Evolutionary conservation across 2,888 invertebrate genomes (phyloP).

Genomic region (Pristionchus fissidentatus): DNA sequence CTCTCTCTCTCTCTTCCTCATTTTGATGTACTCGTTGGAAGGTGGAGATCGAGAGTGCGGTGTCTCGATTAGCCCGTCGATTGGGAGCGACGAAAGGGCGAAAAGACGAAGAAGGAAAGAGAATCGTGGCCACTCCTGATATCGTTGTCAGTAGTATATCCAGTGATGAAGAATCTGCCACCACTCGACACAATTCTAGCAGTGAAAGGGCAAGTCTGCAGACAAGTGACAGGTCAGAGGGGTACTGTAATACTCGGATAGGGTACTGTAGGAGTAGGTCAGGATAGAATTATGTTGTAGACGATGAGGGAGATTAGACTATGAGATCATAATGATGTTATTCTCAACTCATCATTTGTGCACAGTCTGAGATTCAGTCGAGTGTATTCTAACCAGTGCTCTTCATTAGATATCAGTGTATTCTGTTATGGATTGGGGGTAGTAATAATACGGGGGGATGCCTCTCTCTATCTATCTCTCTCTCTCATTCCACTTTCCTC

Average conservation of each 20-base stretch:
- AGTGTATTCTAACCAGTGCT: too few species aligned
- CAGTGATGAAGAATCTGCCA: conserved; percentile 30
- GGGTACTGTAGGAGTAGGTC: not conserved
- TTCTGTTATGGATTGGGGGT: not conserved
- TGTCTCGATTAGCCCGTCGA: conserved; percentile 69
- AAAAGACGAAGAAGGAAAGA: not conserved
- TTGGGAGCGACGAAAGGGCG: conserved; percentile 61
- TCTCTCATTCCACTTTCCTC: not conserved
- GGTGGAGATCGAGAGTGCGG: conserved; percentile 72
- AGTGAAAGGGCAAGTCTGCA: conserved; percentile 44
- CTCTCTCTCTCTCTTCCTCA: too few species aligned
- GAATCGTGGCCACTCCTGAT: conserved; percentile 38
- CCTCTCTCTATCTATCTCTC: conserved; percentile 5
- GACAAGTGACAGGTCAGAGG: conserved; percentile 27
- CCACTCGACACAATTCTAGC: conserved; percentile 31
- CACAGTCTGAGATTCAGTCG: too few species aligned
- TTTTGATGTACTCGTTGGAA: too few species aligned
- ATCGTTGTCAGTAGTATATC: conserved; percentile 34
- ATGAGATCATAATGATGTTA: too few species aligned
- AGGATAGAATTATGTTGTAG: not conserved
- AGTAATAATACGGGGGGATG: too few species aligned
- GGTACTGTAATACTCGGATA: not conserved
- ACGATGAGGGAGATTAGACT: too few species aligned
- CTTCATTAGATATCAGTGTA: too few species aligned
- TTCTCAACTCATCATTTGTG: too few species aligned